Evolutionary conservation across 2,797 vertebrate species (phyloP), one percentile per base, ranked within the genome.

Genomic region (Mallotus villosus): DNA sequence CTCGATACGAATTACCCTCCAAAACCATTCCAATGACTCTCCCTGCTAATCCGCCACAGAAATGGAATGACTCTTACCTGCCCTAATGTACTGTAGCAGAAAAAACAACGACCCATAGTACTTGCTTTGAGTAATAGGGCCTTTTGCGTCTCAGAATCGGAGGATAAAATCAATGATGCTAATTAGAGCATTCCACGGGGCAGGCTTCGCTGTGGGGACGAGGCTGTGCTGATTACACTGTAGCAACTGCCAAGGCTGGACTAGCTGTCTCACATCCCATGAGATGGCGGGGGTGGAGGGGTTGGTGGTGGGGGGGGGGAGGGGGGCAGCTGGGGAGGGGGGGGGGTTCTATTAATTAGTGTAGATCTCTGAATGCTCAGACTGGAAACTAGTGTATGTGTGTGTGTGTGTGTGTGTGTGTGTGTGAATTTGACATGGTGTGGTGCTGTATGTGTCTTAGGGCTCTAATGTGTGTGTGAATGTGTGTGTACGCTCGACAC

Each of bases 321-420:
- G 11, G 41, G 2, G 11, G 41, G 41, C 9, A 0, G 41, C 11
- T 2, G 41, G 41, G 41, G 41, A 14, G 9, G 77, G 84, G 86
- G 72, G 88, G 84, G 84, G 86, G 73, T 88, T 83, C 84, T 89
- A 88, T 90, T 91, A 90, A 91, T 91, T 89, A 91, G 19, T 21
- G 12, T 32, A 12, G 83, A 73, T 67, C 37, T 71, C 58, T 71
- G 24, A 19, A 24, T 34, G 29, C 27, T 63, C 61, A 34, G 63
- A 7, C 19, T 68, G 22, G 34, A 24, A 14, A 14, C 58, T 11
- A 22, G 29, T 75, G 46, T 59, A 29, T 70, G 59, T 55, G 27
- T 68, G 34, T 75, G 64, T 65, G 69, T 32, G 4, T 49, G 34
- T 25, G 9, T 59, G 27, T 37, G 25, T 22, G 5, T 78, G 81